Evolutionary conservation across 2,888 invertebrate species (phyloP).

Genomic region (Ditula angustiorana): DNA sequence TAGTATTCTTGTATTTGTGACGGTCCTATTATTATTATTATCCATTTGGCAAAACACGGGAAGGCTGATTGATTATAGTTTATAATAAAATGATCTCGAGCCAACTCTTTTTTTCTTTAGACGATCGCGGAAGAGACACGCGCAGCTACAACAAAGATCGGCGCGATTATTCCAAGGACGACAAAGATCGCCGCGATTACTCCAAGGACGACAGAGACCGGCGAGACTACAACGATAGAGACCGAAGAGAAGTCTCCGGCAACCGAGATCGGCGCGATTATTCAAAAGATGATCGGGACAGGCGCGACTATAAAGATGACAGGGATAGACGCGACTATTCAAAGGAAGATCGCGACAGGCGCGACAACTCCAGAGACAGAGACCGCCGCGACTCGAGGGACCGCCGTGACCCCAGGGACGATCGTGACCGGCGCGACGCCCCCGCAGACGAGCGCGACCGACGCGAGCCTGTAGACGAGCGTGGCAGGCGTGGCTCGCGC

Average conservation of each 20-base stretch:
- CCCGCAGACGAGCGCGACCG: constrained; percentile 44
- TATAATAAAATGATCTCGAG: too few relatives aligned
- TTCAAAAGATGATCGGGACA: constrained; percentile 50
- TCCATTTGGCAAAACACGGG: too few relatives aligned
- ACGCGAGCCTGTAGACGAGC: constrained; percentile 40
- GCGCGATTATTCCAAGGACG: constrained; percentile 52
- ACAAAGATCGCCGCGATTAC: constrained; percentile 51
- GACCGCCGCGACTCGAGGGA: constrained; percentile 51
- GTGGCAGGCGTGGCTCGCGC: constrained; percentile 50
- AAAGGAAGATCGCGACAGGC: constrained; percentile 42
- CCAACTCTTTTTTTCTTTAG: constrained; percentile 30
- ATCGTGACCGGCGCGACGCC: constrained; percentile 45
- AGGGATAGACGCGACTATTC: constrained; percentile 46
- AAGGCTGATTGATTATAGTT: too few relatives aligned
- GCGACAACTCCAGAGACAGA: constrained; percentile 46
- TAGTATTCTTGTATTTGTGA: constrained; percentile 45
- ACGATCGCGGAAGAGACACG: constrained; percentile 68
- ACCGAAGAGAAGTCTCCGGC: constrained; percentile 50
- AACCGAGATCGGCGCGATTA: constrained; percentile 48
- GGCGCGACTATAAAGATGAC: constrained; percentile 56
- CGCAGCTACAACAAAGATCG: constrained; percentile 62
- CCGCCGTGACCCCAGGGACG: constrained; percentile 36
- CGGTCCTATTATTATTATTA: neutral
- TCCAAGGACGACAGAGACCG: constrained; percentile 51
- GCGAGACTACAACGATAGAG: constrained; percentile 50